phyloP scores from a whole-genome alignment of 2,797 vertebrate genomes.

The Mustela erminea region DNA sequence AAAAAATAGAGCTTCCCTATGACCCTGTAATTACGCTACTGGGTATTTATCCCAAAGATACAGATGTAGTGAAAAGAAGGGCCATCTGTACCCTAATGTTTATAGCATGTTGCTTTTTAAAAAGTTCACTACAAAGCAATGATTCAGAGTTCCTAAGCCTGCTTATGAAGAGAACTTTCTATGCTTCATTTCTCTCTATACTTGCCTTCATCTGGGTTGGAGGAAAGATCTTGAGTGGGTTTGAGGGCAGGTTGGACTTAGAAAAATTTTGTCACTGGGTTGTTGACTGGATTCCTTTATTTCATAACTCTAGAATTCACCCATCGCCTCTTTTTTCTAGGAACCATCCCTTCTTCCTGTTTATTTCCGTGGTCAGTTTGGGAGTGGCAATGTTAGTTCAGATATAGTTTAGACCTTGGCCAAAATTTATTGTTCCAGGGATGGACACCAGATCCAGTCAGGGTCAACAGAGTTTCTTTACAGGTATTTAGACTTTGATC shows the following conservation, averaged over 20 bases:
- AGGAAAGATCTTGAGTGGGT: background rate
- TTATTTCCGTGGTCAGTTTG: background rate
- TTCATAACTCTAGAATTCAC: background rate
- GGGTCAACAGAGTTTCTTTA: background rate
- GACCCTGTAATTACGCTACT: too few species aligned
- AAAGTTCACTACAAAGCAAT: background rate
- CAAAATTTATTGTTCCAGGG: background rate
- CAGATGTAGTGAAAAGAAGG: too few species aligned
- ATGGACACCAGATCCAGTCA: background rate
- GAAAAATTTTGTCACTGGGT: background rate
- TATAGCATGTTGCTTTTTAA: background rate
- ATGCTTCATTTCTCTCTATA: background rate
- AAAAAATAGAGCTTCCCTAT: too few species aligned
- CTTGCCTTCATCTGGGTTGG: background rate
- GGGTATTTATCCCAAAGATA: too few species aligned
- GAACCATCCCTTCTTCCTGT: background rate
- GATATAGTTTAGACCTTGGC: background rate
- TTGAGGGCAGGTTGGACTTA: background rate
- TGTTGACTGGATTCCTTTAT: background rate
- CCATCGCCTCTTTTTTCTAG: background rate
- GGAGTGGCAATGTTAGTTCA: background rate
- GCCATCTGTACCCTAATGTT: too few species aligned
- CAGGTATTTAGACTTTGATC: constrained; percentile 1
- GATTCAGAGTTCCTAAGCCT: background rate
- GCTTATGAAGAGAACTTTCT: background rate